Conservation (phyloP, 1,140 invertebrate species). For the Radopholus similis region DNA sequence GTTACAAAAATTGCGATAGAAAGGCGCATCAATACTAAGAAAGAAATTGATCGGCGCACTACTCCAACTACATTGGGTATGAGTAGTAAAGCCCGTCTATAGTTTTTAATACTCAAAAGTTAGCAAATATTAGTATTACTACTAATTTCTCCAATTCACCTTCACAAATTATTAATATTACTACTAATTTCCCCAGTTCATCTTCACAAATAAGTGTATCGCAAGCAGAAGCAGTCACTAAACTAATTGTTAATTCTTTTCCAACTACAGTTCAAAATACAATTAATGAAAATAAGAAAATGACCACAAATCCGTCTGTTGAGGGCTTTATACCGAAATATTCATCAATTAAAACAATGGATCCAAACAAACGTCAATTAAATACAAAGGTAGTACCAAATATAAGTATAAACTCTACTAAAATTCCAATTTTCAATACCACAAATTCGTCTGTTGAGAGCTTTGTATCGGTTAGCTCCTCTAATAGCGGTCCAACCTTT, state of each 20-base stretch:
- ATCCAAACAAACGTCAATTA: too few relatives aligned
- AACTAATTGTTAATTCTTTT: neutral
- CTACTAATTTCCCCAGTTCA: neutral
- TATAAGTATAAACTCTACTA: too few relatives aligned
- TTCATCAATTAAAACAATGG: too few relatives aligned
- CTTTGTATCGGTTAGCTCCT: too few relatives aligned
- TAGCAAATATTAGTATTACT: neutral
- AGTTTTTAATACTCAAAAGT: neutral
- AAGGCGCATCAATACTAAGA: neutral
- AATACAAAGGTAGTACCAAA: too few relatives aligned
- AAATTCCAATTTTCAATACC: too few relatives aligned
- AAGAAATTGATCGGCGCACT: neutral
- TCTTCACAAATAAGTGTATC: neutral
- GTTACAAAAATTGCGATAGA: neutral
- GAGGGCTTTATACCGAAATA: too few relatives aligned
- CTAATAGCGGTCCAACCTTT: too few relatives aligned
- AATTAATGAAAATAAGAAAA: neutral
- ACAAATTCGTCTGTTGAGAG: too few relatives aligned
- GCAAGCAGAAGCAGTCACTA: neutral
- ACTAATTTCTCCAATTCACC: neutral
- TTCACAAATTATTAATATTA: neutral
- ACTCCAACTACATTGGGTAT: neutral
- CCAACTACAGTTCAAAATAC: neutral
- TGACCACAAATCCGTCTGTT: neutral
- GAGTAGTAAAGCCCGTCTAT: neutral